Base-by-base conservation (phyloP, 2,113 vertebrate genomes). In the Myiozetetes cayanensis region DNA sequence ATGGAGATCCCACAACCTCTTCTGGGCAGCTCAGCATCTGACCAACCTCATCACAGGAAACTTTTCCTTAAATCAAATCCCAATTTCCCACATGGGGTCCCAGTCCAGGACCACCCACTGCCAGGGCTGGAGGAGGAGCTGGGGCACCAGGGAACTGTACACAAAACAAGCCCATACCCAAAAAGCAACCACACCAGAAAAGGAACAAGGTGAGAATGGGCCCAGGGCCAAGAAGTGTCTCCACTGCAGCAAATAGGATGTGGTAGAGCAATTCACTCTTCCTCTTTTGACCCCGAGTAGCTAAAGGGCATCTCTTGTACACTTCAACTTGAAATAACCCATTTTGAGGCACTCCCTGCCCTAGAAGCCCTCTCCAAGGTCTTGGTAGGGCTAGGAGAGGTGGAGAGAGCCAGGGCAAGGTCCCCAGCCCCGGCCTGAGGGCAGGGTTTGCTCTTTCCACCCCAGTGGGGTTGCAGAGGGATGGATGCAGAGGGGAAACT, bases 81-180 rank as follows among this genome's bases (percentile, higher is more conserved):
- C 0, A 0, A 1, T 50, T 46, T 67, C 16, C 49, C 63, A 28
- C 0, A 0, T 4, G 8, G 14, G 30, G 23, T 74, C 59, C 72
- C 9, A 2, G 37, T 9, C 6, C 43, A 37, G 46, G 6, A 0
- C 10, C 14, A 56, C 6, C 7, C 4, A 0, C 14, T 49, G 47
- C 78, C 35, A 8, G 22, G 41, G 43, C 55, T 83, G 4, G 3
- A 49, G 62, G 28, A 75, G 39, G 56, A 75, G 27, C 43, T 6
- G 9, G 39, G 52, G 28, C 67, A 52, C 19, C 72, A 0, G 56
- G 16, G 5, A 3, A 52, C 65, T 17, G 28, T 2, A 35, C 61
- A 37, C 14, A 16, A 55, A 89, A 47, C 20, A 33, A 87, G 12
- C 19, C 49, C 5, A 0, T 43, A 39, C 6, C 52, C 85, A 63